These are phyloP conservation scores for Xanthia icteritia DNA, from an alignment of 2,888 invertebrate genomes.

Conservation along the genomic window DNA sequence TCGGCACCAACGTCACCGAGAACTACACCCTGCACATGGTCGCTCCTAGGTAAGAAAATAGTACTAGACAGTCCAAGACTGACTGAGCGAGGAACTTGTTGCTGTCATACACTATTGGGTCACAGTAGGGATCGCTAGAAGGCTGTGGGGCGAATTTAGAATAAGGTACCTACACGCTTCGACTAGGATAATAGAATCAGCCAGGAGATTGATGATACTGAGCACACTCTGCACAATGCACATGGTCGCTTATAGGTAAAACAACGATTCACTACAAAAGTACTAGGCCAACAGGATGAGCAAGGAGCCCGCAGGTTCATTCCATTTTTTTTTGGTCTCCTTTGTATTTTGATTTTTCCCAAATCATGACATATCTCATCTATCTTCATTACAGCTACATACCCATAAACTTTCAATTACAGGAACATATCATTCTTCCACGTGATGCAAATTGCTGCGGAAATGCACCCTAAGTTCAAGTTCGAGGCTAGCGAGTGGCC, in stretches of 20 bases:
- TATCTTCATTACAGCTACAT: neutral
- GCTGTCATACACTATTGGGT: no score
- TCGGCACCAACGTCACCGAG: conserved; percentile 96
- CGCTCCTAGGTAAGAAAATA: conserved; percentile 91
- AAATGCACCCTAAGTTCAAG: conserved; percentile 93
- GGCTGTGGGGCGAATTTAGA: no score
- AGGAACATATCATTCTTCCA: conserved; percentile 92
- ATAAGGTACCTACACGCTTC: neutral
- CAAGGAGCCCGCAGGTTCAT: neutral
- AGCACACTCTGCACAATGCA: no score
- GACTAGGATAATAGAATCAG: neutral
- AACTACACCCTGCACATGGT: conserved; percentile 94
- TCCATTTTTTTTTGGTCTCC: neutral
- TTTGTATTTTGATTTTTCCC: neutral
- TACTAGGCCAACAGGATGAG: neutral
- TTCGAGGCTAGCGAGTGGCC: conserved; percentile 97
- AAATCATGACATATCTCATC: neutral
- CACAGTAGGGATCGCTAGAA: no score
- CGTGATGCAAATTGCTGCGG: conserved; percentile 96
- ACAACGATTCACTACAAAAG: no score
- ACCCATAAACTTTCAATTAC: conserved; percentile 49
- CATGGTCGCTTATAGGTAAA: no score
- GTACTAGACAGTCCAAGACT: neutral
- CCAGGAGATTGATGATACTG: no score
- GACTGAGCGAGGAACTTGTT: neutral